Evolutionary conservation across 1,140 invertebrate genomes (phyloP).

Genomic region (Trichogramma pretiosum): DNA sequence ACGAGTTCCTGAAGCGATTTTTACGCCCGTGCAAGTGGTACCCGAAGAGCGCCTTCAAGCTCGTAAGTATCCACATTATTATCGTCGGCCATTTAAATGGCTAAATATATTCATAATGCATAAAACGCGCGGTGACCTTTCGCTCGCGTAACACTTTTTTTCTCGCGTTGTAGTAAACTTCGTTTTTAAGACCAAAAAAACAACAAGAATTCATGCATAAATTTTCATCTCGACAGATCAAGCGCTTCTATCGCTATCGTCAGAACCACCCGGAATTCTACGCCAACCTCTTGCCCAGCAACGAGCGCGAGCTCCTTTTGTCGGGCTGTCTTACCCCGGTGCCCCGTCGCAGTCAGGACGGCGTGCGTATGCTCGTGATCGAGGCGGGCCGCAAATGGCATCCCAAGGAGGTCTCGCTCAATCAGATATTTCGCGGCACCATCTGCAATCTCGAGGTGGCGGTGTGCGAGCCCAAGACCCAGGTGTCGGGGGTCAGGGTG

Average conservation of each 20-base stretch:
- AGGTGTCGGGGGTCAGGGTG: slow-evolving; percentile 52
- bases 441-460: slow-evolving; percentile 52
- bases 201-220: no score
- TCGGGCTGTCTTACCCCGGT: slow-evolving; percentile 50
- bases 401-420: slow-evolving; percentile 48
- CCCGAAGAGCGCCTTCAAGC: slow-evolving; percentile 37
- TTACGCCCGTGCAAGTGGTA: slow-evolving; percentile 45
- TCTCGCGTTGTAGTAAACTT: no score
- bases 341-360: slow-evolving; percentile 47
- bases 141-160: no score
- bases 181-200: no score
- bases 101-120: no score
- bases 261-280: slow-evolving; percentile 48
- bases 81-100: no score
- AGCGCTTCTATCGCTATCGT: slow-evolving; percentile 51
- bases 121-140: no score
- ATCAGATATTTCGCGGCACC: slow-evolving; percentile 51
- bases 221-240: no score
- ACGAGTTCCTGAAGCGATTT: slow-evolving; percentile 35
- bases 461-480: slow-evolving; percentile 53
- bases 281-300: slow-evolving; percentile 43
- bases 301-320: slow-evolving; percentile 43
- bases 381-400: slow-evolving; percentile 58
- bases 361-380: slow-evolving; percentile 48
- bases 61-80: slow-evolving; percentile 25